A percentile compares a stretch with the other conserved stretches of the same genome.
Evolutionary conservation across 2,888 invertebrate genomes (phyloP).

Genomic region (Mechanitis mazaeus): DNA sequence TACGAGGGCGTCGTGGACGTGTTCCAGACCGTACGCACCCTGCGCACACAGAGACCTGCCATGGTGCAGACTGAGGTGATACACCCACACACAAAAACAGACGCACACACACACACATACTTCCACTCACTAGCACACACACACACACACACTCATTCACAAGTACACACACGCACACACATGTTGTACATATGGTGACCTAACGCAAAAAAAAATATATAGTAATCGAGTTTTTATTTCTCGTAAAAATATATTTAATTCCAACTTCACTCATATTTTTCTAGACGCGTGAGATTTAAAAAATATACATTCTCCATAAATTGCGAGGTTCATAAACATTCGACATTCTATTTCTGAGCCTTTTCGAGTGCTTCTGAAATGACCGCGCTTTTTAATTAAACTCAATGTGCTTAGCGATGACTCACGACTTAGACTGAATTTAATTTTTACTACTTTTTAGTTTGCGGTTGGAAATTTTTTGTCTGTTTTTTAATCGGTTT

Average conservation of each 20-base stretch:
- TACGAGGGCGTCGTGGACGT: constrained; percentile 99
- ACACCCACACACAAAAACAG: neutral
- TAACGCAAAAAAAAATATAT: no score
- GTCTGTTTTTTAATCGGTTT: neutral
- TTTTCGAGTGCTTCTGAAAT: constrained; percentile 19
- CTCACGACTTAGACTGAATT: constrained; percentile 19
- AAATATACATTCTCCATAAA: no score
- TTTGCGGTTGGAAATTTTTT: neutral
- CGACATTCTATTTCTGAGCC: constrained; percentile 4
- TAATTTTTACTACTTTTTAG: constrained; percentile 8
- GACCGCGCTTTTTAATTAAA: constrained; percentile 25
- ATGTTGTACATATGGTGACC: no score
- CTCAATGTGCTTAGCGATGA: constrained; percentile 22
- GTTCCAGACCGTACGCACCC: constrained; percentile 98
- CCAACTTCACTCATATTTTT: no score
- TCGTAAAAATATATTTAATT: no score
- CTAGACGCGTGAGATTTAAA: no score
- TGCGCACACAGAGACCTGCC: constrained; percentile 98
- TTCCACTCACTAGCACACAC: neutral
- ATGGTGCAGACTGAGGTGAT: constrained; percentile 99
- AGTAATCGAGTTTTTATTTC: no score
- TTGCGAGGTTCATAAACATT: neutral
- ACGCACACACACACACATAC: neutral
- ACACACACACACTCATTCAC: neutral
- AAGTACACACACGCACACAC: neutral